Base-by-base conservation (phyloP, 2,888 invertebrate species). In the Xylocampa areola region DNA sequence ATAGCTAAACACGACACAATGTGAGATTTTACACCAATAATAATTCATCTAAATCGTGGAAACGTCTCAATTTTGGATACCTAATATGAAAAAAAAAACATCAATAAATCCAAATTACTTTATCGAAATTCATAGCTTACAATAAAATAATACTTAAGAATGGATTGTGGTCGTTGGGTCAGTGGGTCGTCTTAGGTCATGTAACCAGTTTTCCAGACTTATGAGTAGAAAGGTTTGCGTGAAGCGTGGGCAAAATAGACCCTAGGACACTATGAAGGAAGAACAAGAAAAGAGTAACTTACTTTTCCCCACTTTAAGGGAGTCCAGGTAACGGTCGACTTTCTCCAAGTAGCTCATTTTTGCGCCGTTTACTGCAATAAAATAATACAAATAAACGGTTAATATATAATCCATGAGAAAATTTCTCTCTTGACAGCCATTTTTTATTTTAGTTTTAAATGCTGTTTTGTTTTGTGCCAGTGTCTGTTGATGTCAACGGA, bases 221-320 rank as follows among this genome's bases (percentile, higher is more conserved):
- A n/a, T n/a, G n/a, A n/a, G n/a, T n/a, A n/a, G n/a, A n/a, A n/a
- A n/a, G n/a, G n/a, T n/a, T n/a, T n/a, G n/a, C n/a, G n/a, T n/a
- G 1, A 25, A 25, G 10, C 8, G 25, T 25, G 8, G 8, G 8
- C 25, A 25, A 7, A 25, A 8, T 10, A 25, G 25, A 25, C 1
- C n/a, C n/a, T n/a, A n/a, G 4, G 14, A 4, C 8, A 32, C 3
- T 14, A 37, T 1, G 1, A 2, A 17, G 0, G 1, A 25, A 14
- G 44, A 54, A 51, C 5, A 3, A 40, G 30, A 7, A 11, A 53
- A 51, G n/a, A 50, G 33, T 13, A 55, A 93, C 92, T 93, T 77
- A 92, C 94, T 92, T 83, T 94, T 92, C 44, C 94, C 94, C 21
- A 91, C 83, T 81, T 91, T 94, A 23, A 93, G 81, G 27, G 92